Percentiles rank a stretch among this genome's conserved stretches.
These are phyloP conservation scores for Dicaeum eximium DNA, from an alignment of 2,113 vertebrate genomes.

Conservation along the genomic window DNA sequence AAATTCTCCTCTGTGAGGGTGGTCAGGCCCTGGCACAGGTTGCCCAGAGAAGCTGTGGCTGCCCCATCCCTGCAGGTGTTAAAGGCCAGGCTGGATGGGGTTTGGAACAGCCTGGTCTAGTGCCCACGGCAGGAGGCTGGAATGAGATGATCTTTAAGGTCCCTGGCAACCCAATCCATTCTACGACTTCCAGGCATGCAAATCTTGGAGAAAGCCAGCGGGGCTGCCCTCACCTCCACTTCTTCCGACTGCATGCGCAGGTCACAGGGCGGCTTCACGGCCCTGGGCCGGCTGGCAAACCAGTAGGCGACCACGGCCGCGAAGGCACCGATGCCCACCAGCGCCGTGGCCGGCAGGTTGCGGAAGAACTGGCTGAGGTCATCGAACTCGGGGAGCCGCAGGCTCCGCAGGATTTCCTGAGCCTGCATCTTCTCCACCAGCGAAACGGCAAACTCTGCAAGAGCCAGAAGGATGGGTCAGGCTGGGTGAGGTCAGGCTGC, in stretches of 20 bases:
- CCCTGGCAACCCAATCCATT: neutral
- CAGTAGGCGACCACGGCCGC: constrained; percentile 91
- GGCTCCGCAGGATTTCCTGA: constrained; percentile 86
- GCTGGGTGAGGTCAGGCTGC: accelerated
- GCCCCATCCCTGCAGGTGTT: neutral
- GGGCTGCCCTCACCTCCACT: constrained; percentile 78
- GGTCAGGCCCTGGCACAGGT: neutral
- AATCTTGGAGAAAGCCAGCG: accelerated
- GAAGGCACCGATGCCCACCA: constrained; percentile 90
- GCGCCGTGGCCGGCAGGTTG: constrained; percentile 85
- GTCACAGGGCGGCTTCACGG: constrained; percentile 88
- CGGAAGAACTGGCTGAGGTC: constrained; percentile 87
- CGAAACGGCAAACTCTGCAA: constrained; percentile 85
- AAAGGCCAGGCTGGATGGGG: neutral
- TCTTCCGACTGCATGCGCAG: constrained; percentile 90
- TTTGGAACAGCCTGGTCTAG: neutral
- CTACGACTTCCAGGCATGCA: neutral
- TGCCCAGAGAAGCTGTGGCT: neutral
- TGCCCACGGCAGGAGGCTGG: neutral
- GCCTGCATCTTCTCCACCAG: constrained; percentile 95
- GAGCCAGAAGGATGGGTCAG: neutral
- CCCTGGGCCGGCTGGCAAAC: constrained; percentile 87
- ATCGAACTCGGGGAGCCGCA: constrained; percentile 86
- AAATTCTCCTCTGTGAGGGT: neutral
- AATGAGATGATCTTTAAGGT: neutral